Evolutionary conservation across 2,113 vertebrate genomes (phyloP).

Genomic region (Chloroceryle aenea): DNA sequence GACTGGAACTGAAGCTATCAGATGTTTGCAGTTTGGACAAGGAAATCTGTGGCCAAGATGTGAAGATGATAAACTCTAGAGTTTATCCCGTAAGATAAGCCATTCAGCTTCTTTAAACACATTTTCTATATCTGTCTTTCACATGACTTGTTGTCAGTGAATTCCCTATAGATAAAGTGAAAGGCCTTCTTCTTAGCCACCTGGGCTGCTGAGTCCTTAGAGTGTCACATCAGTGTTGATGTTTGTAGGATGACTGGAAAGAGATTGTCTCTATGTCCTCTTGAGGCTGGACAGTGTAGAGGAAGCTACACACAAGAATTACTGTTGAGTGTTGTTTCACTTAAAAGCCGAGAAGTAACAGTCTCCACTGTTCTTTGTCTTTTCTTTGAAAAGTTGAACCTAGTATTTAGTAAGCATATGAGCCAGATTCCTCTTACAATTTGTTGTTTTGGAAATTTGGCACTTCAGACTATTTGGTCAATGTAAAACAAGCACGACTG

Average conservation of each 20-base stretch:
- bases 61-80: background rate
- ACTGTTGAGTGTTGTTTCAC: constrained; percentile 51
- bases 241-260: background rate
- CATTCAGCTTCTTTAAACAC: background rate
- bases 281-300: background rate
- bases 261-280: background rate
- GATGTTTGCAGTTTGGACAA: background rate
- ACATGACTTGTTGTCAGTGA: background rate
- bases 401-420: constrained; percentile 41
- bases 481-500: background rate
- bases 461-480: constrained; percentile 6
- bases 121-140: background rate
- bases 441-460: constrained; percentile 2
- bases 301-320: background rate
- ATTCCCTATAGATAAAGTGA: background rate
- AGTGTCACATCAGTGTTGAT: background rate
- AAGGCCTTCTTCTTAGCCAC: background rate
- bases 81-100: background rate
- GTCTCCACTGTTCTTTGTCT: background rate
- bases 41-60: background rate
- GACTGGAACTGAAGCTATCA: background rate
- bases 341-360: constrained; percentile 27
- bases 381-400: constrained; percentile 22
- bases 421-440: constrained; percentile 45
- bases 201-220: background rate